Conservation (phyloP, 2,113 vertebrate species). For the Charina bottae region DNA sequence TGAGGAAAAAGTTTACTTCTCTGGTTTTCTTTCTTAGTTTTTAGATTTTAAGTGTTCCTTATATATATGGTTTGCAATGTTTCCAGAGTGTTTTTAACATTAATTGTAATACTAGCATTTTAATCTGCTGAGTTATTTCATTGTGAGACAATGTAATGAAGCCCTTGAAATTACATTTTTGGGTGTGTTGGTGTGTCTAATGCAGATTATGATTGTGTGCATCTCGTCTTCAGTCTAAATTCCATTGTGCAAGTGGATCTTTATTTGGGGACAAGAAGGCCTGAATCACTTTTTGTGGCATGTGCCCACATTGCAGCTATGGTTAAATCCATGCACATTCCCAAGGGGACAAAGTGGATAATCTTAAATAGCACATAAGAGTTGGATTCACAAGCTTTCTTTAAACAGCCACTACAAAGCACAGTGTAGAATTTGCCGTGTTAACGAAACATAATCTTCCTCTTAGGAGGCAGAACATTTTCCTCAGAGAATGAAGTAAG, state of each 20-base stretch:
- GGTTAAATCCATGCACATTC: not conserved
- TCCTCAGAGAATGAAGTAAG: not conserved
- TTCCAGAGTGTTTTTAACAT: not conserved
- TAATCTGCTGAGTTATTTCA: not conserved
- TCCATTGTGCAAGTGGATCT: not conserved
- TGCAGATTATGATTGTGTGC: not conserved
- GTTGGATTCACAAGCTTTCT: not conserved
- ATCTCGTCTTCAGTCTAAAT: not conserved
- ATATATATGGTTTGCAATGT: not conserved
- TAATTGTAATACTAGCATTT: not conserved
- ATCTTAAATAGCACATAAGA: not conserved
- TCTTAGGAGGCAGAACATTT: not conserved
- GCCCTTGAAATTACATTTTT: not conserved
- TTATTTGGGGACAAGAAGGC: not conserved
- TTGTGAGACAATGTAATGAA: not conserved
- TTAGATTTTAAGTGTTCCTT: not conserved
- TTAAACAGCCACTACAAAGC: not conserved
- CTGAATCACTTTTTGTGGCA: not conserved
- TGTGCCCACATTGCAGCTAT: not conserved
- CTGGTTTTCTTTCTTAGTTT: not conserved
- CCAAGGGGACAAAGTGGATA: not conserved
- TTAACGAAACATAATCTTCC: not conserved
- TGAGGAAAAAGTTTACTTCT: not conserved
- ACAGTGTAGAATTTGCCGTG: not conserved
- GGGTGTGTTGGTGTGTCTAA: not conserved